Evolutionary conservation across 2,888 invertebrate species (phyloP).

Genomic region (Drosophila testacea): DNA sequence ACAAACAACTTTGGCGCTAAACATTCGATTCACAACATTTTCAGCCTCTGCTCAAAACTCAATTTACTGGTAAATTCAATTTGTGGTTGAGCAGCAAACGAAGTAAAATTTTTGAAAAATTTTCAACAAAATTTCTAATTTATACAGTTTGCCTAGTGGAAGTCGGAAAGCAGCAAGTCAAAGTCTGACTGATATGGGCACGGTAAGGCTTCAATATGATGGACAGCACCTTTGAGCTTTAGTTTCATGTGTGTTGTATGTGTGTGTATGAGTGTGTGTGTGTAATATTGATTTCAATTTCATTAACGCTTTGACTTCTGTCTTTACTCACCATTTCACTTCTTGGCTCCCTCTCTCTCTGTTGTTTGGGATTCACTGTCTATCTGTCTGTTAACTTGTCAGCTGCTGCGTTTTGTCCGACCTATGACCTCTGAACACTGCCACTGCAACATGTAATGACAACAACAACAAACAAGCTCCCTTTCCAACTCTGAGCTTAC

Average conservation of each 20-base stretch:
- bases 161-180: constrained; percentile 5
- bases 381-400: constrained; percentile 43
- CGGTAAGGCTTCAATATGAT: constrained; percentile 4
- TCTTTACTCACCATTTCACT: background rate
- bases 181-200: constrained; percentile 29
- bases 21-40: constrained; percentile 51
- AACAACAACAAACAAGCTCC: constrained; percentile 6
- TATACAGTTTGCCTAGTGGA: background rate
- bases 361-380: constrained; percentile 32
- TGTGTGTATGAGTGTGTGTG: constrained; percentile 4
- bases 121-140: constrained; percentile 27
- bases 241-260: background rate
- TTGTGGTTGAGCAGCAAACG: constrained; percentile 57
- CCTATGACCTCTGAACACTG: constrained; percentile 37
- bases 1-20: constrained; percentile 53
- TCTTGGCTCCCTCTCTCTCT: background rate
- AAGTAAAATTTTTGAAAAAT: constrained; percentile 40
- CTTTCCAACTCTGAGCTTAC: background rate
- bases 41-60: constrained; percentile 48
- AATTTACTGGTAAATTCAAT: constrained; percentile 60
- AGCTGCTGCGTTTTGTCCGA: constrained; percentile 47
- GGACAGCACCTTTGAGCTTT: constrained; percentile 26
- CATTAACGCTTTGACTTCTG: constrained; percentile 69
- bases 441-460: constrained; percentile 34
- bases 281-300: constrained; percentile 75